phyloP scores from a whole-genome alignment of 37 sponge, comb jelly and placozoan species.

The Eunapius fragilis region DNA sequence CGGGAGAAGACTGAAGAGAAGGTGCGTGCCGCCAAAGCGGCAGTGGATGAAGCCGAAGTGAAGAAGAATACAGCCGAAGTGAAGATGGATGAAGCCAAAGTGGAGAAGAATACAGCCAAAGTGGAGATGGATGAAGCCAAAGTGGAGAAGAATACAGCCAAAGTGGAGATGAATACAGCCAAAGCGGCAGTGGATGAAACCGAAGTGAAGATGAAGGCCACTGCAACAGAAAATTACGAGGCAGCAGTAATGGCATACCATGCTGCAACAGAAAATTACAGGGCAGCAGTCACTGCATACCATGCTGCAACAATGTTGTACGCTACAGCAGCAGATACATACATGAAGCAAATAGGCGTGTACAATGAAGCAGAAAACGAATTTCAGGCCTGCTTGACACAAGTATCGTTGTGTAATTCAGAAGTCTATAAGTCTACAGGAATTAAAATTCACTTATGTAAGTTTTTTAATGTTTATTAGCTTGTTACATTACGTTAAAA shows the following conservation, averaged over 20 bases:
- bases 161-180: no score
- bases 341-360: neutral
- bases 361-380: neutral
- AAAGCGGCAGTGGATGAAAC: no score
- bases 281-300: neutral
- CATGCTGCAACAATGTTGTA: no score
- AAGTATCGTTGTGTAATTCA: neutral
- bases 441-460: neutral
- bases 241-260: neutral
- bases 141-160: neutral
- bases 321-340: neutral
- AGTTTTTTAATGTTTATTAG: neutral
- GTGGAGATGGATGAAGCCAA: neutral
- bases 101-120: neutral
- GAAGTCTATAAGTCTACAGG: neutral
- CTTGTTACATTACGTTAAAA: neutral
- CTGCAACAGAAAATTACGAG: no score
- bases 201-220: no score
- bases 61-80: neutral
- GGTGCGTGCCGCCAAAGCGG: neutral
- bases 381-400: neutral
- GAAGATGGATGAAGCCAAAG: neutral
- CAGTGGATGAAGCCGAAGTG: neutral
- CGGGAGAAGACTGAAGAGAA: neutral
- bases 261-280: neutral